A percentile compares a stretch with the other conserved stretches of the same genome.
phyloP scores from a whole-genome alignment of 2,113 vertebrate genomes.

The Microtus richardsoni region DNA sequence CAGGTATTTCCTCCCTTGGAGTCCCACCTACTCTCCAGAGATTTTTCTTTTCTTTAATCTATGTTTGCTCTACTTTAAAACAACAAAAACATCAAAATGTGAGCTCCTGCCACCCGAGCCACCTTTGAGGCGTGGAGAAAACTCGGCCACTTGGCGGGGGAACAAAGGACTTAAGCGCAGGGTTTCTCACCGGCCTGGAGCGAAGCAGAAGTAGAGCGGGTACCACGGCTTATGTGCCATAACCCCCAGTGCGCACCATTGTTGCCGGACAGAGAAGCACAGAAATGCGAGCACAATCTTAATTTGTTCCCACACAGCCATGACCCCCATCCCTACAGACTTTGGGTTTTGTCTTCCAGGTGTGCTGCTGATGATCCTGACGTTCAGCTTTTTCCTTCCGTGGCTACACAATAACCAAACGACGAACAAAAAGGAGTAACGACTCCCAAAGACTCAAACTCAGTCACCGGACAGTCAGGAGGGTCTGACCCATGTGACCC shows the following conservation, averaged over 20 bases:
- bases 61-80: background rate
- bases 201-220: background rate
- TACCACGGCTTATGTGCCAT: background rate
- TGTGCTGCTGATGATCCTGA: conserved; percentile 76
- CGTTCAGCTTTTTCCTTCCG: conserved; percentile 78
- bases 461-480: conserved; percentile 47
- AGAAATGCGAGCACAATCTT: background rate
- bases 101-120: background rate
- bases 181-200: background rate
- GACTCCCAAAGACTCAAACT: conserved; percentile 39
- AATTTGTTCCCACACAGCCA: background rate
- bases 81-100: no score
- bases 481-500: conserved; percentile 38
- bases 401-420: conserved; percentile 73
- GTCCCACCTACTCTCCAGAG: background rate
- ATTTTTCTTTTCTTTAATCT: background rate
- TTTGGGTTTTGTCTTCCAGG: conserved; percentile 76
- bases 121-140: background rate
- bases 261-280: background rate
- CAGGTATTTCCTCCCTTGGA: background rate
- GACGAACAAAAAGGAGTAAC: conserved; percentile 69
- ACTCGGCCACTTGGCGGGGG: background rate
- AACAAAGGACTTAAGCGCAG: background rate
- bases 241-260: background rate
- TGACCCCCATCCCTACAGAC: conserved; percentile 1